phyloP scores from a whole-genome alignment of 2,113 vertebrate genomes.

The Takifugu flavidus region DNA sequence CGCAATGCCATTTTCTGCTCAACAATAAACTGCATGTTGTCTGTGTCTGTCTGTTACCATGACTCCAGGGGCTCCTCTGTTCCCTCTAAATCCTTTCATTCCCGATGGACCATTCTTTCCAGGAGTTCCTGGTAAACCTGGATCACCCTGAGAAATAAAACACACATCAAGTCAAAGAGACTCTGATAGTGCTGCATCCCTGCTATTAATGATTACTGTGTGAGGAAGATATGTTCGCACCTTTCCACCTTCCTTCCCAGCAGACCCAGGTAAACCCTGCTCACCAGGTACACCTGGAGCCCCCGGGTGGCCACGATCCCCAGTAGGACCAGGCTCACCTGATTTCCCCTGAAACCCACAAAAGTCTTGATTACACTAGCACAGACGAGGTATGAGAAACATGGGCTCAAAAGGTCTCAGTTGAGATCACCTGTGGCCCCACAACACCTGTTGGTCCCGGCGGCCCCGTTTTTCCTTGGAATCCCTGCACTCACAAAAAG shows the following conservation, averaged over 20 bases:
- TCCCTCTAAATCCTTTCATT: constrained; percentile 89
- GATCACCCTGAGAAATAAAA: constrained; percentile 83
- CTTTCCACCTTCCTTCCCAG: constrained; percentile 96
- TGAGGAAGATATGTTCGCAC: constrained; percentile 60
- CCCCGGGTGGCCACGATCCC: constrained; percentile 92
- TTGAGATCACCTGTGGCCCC: constrained; percentile 88
- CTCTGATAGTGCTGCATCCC: not conserved
- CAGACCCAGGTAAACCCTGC: constrained; percentile 90
- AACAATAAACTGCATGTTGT: not conserved
- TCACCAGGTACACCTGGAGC: constrained; percentile 92
- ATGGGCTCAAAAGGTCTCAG: not conserved
- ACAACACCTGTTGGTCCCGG: constrained; percentile 93
- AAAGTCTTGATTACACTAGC: not conserved
- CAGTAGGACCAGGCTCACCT: constrained; percentile 89
- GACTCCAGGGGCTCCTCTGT: constrained; percentile 85
- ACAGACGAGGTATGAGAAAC: not conserved
- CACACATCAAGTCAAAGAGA: not conserved
- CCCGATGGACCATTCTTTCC: constrained; percentile 91
- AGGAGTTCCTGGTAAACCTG: constrained; percentile 81
- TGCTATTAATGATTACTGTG: no score
- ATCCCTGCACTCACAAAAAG: constrained; percentile 78
- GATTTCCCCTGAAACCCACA: constrained; percentile 83
- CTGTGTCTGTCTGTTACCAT: constrained; percentile 79
- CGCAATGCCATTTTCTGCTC: not conserved
- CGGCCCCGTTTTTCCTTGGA: constrained; percentile 97